phyloP scores from a whole-genome alignment of 2,797 vertebrate genomes.

The Pseudotriccus pelzelni region DNA sequence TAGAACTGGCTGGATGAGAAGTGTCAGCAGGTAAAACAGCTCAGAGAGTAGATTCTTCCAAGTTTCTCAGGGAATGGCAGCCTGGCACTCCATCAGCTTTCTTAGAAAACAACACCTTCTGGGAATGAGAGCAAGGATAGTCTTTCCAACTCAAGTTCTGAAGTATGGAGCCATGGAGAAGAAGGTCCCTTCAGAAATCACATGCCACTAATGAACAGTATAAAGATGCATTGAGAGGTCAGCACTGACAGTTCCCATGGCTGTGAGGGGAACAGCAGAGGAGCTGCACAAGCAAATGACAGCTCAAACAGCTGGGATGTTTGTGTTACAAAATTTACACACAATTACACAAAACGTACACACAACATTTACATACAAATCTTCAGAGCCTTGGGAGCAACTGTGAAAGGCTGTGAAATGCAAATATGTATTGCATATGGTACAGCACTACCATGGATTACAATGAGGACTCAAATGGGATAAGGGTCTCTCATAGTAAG shows the following conservation, averaged over 20 bases:
- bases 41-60: not conserved
- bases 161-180: not conserved
- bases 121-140: not conserved
- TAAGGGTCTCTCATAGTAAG: not conserved
- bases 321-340: not conserved
- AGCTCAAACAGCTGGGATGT: not conserved
- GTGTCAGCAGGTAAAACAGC: slow-evolving; percentile 8
- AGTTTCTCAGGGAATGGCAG: not conserved
- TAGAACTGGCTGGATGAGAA: not conserved
- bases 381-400: not conserved
- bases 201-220: not conserved
- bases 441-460: not conserved
- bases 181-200: not conserved
- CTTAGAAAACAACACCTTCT: not conserved
- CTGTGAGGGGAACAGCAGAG: fast-evolving
- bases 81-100: not conserved
- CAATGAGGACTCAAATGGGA: not conserved
- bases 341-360: not conserved
- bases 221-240: not conserved
- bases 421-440: fast-evolving
- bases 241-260: not conserved
- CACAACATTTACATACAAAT: too few species aligned
- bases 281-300: not conserved
- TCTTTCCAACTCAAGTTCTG: fast-evolving
- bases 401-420: not conserved